Conservation (phyloP, 2,797 vertebrate species). For the Pteropus rufus region DNA sequence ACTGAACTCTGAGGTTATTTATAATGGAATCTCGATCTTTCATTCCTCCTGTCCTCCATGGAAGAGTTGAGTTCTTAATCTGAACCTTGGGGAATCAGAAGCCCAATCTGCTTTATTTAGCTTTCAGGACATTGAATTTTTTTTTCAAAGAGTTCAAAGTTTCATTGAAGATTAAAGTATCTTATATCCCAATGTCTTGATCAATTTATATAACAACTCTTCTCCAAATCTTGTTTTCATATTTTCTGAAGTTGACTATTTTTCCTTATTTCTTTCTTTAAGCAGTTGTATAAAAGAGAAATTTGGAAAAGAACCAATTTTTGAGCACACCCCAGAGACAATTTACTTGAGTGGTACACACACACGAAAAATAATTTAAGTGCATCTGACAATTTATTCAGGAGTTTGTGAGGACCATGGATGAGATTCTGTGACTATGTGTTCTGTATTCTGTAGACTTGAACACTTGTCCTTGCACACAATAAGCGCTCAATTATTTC, state of each 20-base stretch:
- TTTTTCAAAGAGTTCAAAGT: constrained; percentile 31
- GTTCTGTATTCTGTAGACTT: not conserved
- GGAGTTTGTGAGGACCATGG: not conserved
- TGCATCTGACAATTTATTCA: not conserved
- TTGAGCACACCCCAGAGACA: not conserved
- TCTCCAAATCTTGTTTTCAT: not conserved
- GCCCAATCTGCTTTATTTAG: constrained; percentile 58
- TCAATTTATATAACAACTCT: constrained; percentile 16
- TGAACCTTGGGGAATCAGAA: constrained; percentile 49
- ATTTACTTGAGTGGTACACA: not conserved
- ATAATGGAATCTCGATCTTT: constrained; percentile 45
- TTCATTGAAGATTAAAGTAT: constrained; percentile 41
- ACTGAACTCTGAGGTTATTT: constrained; percentile 66
- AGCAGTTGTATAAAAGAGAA: not conserved
- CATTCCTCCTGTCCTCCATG: not conserved
- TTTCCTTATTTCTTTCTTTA: not conserved
- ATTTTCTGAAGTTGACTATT: not conserved
- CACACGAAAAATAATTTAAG: not conserved
- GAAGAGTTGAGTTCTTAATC: constrained; percentile 43
- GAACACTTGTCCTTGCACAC: not conserved
- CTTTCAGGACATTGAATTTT: constrained; percentile 47
- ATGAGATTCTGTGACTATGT: not conserved
- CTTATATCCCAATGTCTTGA: constrained; percentile 24
- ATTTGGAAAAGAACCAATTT: constrained; percentile 29
- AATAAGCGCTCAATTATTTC: not conserved